Base-by-base conservation (phyloP, 2,113 vertebrate species). In the Saccopteryx leptura region DNA sequence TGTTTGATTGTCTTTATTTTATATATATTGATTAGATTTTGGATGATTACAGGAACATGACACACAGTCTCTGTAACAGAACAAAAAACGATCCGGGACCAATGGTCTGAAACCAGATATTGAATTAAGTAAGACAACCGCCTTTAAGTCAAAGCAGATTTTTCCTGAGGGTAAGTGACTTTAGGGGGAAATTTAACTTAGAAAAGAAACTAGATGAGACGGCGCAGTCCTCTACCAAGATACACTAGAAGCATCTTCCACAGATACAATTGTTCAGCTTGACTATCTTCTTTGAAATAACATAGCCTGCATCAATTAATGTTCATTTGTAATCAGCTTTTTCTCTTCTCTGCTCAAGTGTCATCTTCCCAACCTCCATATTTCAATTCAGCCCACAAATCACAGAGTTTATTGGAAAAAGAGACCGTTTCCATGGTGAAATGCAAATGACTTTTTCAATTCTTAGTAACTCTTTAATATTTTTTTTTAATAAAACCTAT, bases 341-440 rank as follows among this genome's bases (percentile, higher is more conserved):
- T 82, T 75, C 65, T 90, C 78, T 86, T 91, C 68, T 90, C 82
- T 91, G n/a, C 46, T 79, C 72, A 90, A 83, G 13, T 24, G 85
- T 50, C 76, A 79, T 89, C 88, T 80, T 89, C 28, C 46, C 88
- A 96, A 88, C 48, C 92, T 39, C 61, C 65, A 28, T 56, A 83
- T 92, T 95, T 96, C 82, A 89, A 48, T 79, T 75, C 14, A 14
- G 46, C 75, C 63, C 78, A 72, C 63, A 96, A 96, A 90, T 95
- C 56, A 82, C 48, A 96, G 68, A 91, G 93, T 88, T 90, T 79
- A 68, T 69, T 76, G n/a, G 48, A 86, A 95, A 96, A 95, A 92
- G 26, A 91, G 48, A 90, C n/a, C n/a, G 88, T 97, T 98, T 96
- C 93, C 94, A 90, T 76, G 69, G 90, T 93, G 69, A 93, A 90